Base-by-base conservation (phyloP, 2,113 vertebrate species). In the Barnardius zonarius region DNA sequence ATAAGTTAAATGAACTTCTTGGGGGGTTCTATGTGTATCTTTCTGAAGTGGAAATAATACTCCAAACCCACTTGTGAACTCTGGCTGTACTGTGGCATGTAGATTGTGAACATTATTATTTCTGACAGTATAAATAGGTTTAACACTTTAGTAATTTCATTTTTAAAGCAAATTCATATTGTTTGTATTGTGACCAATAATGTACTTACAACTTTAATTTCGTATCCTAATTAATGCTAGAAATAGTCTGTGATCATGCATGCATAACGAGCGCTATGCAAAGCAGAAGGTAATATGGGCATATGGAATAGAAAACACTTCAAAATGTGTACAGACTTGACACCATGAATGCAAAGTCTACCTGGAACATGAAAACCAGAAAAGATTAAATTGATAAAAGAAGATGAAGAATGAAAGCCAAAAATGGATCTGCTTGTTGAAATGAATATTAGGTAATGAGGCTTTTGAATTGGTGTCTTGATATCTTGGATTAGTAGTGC, bases 141-240 rank as follows among this genome's bases (percentile, higher is more conserved):
- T 96, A 95, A 91, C 90, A 91, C 82, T 95, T 92, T 59, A 81
- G 92, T 95, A 94, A 96, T 96, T 96, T 95, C 85, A 93, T 96
- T 97, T 97, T 96, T 92, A 92, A 96, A 97, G 80, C 68, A 95
- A 91, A 94, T 92, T 95, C 95, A 67, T 92, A 94, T 91, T 96
- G 92, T 95, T 96, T 95, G 86, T 95, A 92, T 94, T 92, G 92
- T 96, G 94, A 92, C 94, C 96, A 94, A 76, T 94, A 95, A 90
- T 66, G 46, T 93, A 95, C 83, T 96, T 92, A 73, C 54, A 64
- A 91, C 67, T 92, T 89, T 93, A 95, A 96, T 97, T 97, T 96
- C 80, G 78, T 92, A 91, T 97, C 96, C 97, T 97, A 97, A 97
- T 97, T 97, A 97, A 95, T 94, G 90, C 84, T 79, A 75, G 91